Base-by-base conservation (phyloP, 2,888 invertebrate species). In the Leucoma salicis region DNA sequence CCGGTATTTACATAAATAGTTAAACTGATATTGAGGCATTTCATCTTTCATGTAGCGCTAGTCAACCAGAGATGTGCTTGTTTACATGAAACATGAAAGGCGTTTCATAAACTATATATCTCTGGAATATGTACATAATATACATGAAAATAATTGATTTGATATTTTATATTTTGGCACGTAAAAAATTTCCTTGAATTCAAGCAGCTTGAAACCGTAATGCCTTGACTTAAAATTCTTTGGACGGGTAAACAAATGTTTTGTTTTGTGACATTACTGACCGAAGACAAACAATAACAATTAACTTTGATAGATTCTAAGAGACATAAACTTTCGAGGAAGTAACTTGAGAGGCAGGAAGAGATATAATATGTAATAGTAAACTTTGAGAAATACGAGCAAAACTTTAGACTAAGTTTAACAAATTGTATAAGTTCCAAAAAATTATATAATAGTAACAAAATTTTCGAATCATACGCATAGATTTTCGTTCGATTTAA, bases 121-220 rank as follows among this genome's bases (percentile, higher is more conserved):
- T 58, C 47, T 65, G 58, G 58, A 53, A 54, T 67, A 57, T 53
- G 49, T 50, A 57, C 61, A 62, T 46, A 53, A 49, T 47, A 47
- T 65, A 61, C 59, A 62, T 25, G 46, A 46, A 34, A 54, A 51
- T 49, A 63, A 63, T 62, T 54, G 52, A 38, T 43, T 59, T 60
- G 69, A 53, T 71, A 70, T 67, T 67, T 69, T 76, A 79, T 73
- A 80, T 63, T 83, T 83, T 83, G 84, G 83, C 84, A 83, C 82
- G 61, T 67, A 66, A 47, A 69, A 72, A 65, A 66, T 68, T 68
- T 42, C 47, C 56, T 58, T 50, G 55, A 45, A 47, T 46, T 49
- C 36, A 49, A 57, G 48, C 39, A 52, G 55, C 39, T 40, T 59
- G 42, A 61, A 62, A 56, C 62, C 53, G 52, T 63, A 66, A 64